Evolutionary conservation across 2,113 vertebrate genomes (phyloP).

Genomic region (Corvus hawaiiensis): DNA sequence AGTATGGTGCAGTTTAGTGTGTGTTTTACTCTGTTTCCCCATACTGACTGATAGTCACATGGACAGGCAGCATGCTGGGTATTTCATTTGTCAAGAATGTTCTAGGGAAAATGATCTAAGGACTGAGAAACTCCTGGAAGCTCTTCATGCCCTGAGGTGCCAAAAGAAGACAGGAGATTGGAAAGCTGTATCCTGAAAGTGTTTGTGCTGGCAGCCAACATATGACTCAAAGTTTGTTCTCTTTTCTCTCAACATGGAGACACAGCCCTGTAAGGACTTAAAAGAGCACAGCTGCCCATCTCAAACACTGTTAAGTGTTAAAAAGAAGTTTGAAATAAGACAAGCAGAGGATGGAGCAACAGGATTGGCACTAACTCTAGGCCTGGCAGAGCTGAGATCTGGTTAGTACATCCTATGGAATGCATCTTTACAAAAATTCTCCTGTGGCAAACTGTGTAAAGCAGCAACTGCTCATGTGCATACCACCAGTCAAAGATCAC

Average conservation of each 20-base stretch:
- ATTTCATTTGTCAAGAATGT: not conserved
- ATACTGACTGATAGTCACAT: not conserved
- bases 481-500: not conserved
- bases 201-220: not conserved
- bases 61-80: not conserved
- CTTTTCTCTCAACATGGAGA: not conserved
- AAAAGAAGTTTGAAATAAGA: not conserved
- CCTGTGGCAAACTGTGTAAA: not conserved
- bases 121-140: not conserved
- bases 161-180: not conserved
- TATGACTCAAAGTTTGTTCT: not conserved
- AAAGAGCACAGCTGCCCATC: not conserved
- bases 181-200: not conserved
- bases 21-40: not conserved
- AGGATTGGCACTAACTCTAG: not conserved
- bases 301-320: not conserved
- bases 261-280: not conserved
- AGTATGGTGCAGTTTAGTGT: not conserved
- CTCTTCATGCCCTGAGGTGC: not conserved
- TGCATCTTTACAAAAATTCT: not conserved
- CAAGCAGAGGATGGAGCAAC: not conserved
- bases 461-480: rapidly evolving
- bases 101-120: not conserved
- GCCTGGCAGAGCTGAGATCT: not conserved
- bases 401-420: not conserved